phyloP scores from a whole-genome alignment of 2,888 invertebrate species.

The Coleophora flavipennella region DNA sequence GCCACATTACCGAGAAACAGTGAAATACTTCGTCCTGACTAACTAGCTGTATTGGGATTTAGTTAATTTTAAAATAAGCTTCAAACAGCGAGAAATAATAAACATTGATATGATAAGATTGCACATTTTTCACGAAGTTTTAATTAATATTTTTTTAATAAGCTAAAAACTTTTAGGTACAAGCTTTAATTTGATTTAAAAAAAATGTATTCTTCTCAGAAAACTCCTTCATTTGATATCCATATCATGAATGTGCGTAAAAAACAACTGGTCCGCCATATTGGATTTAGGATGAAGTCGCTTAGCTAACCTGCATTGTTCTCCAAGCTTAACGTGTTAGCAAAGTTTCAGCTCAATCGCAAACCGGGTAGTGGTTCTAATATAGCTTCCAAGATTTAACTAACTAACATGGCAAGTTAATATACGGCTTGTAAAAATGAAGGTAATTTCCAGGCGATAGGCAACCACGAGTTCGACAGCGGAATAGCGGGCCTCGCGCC shows the following conservation, averaged over 20 bases:
- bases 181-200: neutral
- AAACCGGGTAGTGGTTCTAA: too few relatives aligned
- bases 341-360: neutral
- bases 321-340: neutral
- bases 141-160: neutral
- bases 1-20: neutral
- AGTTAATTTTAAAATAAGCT: neutral
- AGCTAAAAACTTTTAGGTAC: neutral
- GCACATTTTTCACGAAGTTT: neutral
- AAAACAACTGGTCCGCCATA: too few relatives aligned
- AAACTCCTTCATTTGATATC: neutral
- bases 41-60: neutral
- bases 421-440: conserved; percentile 1
- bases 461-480: conserved; percentile 91
- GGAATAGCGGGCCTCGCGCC: conserved; percentile 79
- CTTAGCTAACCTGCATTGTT: too few relatives aligned
- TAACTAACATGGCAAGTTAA: neutral
- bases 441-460: conserved; percentile 75
- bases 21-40: neutral
- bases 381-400: too few relatives aligned
- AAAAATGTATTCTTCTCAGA: neutral
- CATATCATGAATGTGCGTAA: neutral
- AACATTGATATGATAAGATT: neutral
- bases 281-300: too few relatives aligned
- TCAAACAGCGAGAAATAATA: neutral